phyloP scores from a whole-genome alignment of 1,140 invertebrate genomes.

The Akabosia matsudoensis region DNA sequence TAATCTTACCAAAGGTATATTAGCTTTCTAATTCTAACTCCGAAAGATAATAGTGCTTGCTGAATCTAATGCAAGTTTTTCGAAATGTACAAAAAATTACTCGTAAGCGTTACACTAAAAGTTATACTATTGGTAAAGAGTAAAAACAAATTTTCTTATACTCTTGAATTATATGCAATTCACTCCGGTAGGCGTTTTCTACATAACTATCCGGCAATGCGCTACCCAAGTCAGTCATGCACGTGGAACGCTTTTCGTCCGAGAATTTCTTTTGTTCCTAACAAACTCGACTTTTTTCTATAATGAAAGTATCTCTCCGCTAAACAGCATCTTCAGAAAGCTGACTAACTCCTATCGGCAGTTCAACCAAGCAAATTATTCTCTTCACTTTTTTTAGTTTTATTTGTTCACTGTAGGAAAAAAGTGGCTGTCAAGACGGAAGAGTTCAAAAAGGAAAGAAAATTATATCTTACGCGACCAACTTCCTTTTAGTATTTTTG shows the following conservation, averaged over 20 bases:
- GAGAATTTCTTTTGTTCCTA: background rate
- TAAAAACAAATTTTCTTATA: no score
- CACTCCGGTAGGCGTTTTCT: no score
- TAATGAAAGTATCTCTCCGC: background rate
- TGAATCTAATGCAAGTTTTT: no score
- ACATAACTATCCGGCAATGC: no score
- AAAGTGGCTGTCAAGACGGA: no score
- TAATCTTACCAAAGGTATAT: background rate
- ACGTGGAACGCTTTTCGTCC: background rate
- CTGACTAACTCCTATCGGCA: background rate
- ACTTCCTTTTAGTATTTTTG: background rate
- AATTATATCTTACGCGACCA: background rate
- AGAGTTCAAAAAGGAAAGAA: background rate
- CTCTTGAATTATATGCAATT: no score
- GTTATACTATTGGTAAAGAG: no score
- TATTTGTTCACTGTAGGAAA: background rate
- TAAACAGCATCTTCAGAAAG: background rate
- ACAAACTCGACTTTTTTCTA: background rate
- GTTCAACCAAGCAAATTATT: constrained; percentile 5
- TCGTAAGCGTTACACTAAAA: no score
- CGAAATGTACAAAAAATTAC: no score
- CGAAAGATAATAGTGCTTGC: no score
- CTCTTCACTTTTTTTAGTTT: background rate
- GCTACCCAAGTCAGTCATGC: background rate
- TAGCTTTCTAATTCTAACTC: background rate